Evolutionary conservation across 2,113 vertebrate species (phyloP), one percentile per base, ranked within the genome.

Genomic region (Mesitornis unicolor): DNA sequence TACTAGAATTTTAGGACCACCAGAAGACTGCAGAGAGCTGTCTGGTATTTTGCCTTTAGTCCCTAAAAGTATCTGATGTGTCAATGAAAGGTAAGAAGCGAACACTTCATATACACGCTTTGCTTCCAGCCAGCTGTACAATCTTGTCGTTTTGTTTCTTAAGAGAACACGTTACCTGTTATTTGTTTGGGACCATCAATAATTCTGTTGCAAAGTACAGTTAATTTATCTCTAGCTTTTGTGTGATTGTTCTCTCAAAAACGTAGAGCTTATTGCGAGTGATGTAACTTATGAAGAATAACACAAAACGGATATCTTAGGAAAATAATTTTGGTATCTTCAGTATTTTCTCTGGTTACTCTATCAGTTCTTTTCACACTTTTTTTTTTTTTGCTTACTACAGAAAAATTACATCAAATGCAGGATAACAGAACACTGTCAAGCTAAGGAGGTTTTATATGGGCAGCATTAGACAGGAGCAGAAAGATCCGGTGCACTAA

Each of bases 401-500:
- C 74, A 93, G 98, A 97, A 97, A 97, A 97, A 98, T 97, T 95
- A 77, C 97, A 97, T 98, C 98, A 98, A 98, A 98, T 98, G 84
- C 74, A 90, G 96, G 96, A 98, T 98, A 98, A 97, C 97, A 97
- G 97, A 97, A 94, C 60, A 28, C 96, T 98, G 97, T 97, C 98
- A 97, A 82, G 86, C 86, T 97, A 96, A 94, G 96, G 88, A 95
- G 93, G 68, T 93, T 96, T 97, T 95, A 96, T 97, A 91, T 93
- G 97, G 98, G 98, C 98, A 98, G 97, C 94, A 73, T 95, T 95
- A 96, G 97, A 98, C 94, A 97, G 97, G 94, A 96, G 97, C 94
- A 97, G 97, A 96, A 97, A 97, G 90, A 90, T 94, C 95, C 98
- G 98, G 97, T 95, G 97, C 93, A 93, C 98, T 99, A 98, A 99